Percentiles rank a stretch among this genome's conserved stretches.
phyloP scores from a whole-genome alignment of 2,888 invertebrate species.

The Lepidonotus clava region DNA sequence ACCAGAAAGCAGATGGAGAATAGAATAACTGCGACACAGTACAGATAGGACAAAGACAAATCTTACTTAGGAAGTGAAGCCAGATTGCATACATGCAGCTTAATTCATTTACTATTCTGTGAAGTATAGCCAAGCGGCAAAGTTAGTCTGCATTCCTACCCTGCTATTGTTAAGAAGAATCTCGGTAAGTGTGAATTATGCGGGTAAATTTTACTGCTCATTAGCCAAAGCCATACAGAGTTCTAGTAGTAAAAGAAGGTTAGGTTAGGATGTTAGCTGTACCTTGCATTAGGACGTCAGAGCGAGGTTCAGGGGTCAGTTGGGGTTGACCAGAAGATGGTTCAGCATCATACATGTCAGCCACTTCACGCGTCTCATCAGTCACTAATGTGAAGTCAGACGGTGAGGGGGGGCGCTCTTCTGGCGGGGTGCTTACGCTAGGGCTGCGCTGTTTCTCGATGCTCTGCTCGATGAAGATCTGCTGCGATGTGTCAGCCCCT shows the following conservation, averaged over 20 bases:
- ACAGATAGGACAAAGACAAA: slow-evolving; percentile 4
- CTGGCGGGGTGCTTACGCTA: slow-evolving; percentile 54
- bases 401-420: slow-evolving; percentile 77
- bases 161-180: no score
- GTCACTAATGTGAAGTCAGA: slow-evolving; percentile 76
- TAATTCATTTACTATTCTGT: no score
- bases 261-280: slow-evolving; percentile 30
- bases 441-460: slow-evolving; percentile 65
- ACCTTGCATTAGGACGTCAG: slow-evolving; percentile 45
- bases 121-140: no score
- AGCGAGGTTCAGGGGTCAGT: not conserved
- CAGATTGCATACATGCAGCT: slow-evolving; percentile 2
- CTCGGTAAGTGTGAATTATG: no score
- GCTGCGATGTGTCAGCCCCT: slow-evolving; percentile 74
- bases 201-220: no score
- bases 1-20: not conserved
- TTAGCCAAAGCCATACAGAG: no score
- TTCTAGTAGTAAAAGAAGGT: not conserved
- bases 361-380: slow-evolving; percentile 47
- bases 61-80: not conserved
- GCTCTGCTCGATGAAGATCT: slow-evolving; percentile 76
- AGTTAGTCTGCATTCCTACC: no score
- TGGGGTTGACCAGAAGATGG: slow-evolving; percentile 18
- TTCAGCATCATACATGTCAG: slow-evolving; percentile 44
- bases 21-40: not conserved